Evolutionary conservation across 53 echinoderm and acorn worm genomes (phyloP).

Genomic region (Stichopus horrens): DNA sequence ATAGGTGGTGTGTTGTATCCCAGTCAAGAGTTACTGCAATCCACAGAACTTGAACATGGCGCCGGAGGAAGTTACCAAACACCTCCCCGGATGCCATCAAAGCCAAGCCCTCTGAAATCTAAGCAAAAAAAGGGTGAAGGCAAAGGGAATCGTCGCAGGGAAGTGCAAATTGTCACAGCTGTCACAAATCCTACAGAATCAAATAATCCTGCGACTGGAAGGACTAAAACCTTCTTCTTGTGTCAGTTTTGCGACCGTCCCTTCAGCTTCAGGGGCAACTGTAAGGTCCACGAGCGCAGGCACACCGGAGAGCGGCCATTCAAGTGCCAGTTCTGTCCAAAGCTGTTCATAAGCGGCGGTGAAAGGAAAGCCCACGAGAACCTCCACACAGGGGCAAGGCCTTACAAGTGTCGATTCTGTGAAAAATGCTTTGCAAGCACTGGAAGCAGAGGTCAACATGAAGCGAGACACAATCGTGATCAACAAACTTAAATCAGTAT

Average conservation of each 20-base stretch:
- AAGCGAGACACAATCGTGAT: slow-evolving; percentile 50
- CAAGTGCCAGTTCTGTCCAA: not conserved
- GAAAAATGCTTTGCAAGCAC: slow-evolving; percentile 51
- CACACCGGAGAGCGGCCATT: slow-evolving; percentile 51
- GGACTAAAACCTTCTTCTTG: not conserved
- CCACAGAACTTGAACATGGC: not conserved
- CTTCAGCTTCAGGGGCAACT: not conserved
- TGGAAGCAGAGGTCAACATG: slow-evolving; percentile 51
- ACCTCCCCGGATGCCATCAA: not conserved
- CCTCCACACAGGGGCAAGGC: slow-evolving; percentile 47
- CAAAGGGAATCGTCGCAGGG: not conserved
- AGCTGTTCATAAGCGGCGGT: not conserved
- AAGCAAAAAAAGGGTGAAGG: not conserved
- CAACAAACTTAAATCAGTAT: slow-evolving; percentile 35
- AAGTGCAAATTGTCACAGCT: not conserved
- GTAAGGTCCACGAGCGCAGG: slow-evolving; percentile 51
- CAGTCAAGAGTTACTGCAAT: not conserved
- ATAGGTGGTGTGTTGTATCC: not conserved
- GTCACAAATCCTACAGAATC: not conserved
- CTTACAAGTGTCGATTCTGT: slow-evolving; percentile 52
- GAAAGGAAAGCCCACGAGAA: slow-evolving; percentile 47
- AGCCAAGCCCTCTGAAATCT: not conserved
- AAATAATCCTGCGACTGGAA: not conserved
- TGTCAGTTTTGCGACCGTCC: not conserved
- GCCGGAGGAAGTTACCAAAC: not conserved